These are phyloP conservation scores for Scelioninae gen. 2 DNA, from an alignment of 2,888 invertebrate genomes.

Conservation along the genomic window DNA sequence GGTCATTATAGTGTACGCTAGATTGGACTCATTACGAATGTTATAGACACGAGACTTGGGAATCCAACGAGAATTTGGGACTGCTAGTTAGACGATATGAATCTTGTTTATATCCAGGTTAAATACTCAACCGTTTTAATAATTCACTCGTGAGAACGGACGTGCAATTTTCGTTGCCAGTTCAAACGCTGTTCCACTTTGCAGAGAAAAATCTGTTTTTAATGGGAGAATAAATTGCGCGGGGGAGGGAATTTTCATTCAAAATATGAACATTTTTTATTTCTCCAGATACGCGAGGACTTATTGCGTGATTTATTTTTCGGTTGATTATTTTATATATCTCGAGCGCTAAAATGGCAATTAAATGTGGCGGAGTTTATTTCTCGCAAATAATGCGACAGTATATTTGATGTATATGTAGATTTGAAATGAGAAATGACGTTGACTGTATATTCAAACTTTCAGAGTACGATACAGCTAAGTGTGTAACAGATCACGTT, in stretches of 20 bases:
- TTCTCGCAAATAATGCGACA: not conserved
- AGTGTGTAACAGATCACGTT: slow-evolving; percentile 25
- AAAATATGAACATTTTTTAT: not conserved
- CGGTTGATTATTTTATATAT: no score
- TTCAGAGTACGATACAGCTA: slow-evolving; percentile 1
- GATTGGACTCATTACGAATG: slow-evolving; percentile 43
- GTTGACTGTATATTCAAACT: slow-evolving; percentile 15
- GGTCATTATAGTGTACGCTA: slow-evolving; percentile 39
- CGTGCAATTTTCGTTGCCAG: slow-evolving; percentile 33
- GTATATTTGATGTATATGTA: not conserved
- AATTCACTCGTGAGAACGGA: slow-evolving; percentile 31
- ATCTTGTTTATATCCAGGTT: slow-evolving; percentile 48
- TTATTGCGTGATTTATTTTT: no score
- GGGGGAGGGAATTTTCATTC: not conserved
- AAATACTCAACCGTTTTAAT: slow-evolving; percentile 45
- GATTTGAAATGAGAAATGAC: slow-evolving; percentile 5
- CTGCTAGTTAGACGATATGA: slow-evolving; percentile 39
- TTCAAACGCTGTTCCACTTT: slow-evolving; percentile 15
- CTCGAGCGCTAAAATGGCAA: no score
- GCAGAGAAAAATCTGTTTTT: slow-evolving; percentile 4
- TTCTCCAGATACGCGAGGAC: no score
- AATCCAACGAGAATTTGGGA: slow-evolving; percentile 39
- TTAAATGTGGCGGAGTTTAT: no score
- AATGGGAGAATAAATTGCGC: not conserved
- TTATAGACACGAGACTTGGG: slow-evolving; percentile 26